phyloP scores from a whole-genome alignment of 2,113 vertebrate genomes.

The Narcine bancroftii region DNA sequence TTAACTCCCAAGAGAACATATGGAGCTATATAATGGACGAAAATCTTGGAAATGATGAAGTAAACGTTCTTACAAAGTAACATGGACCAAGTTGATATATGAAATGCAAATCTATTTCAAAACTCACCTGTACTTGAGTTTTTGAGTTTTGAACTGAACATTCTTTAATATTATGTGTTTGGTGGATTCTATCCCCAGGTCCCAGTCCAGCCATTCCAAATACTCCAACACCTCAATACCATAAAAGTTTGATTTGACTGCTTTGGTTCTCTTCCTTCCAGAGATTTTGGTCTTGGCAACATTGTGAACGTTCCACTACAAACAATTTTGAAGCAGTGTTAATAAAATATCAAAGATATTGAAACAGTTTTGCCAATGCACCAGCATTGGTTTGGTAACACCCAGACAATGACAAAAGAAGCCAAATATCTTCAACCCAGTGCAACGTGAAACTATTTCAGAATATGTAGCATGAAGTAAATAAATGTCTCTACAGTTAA shows the following conservation, averaged over 20 bases:
- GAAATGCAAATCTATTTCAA: background rate
- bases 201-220: constrained; percentile 77
- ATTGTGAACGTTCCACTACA: constrained; percentile 10
- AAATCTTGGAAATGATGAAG: background rate
- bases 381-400: too few species aligned
- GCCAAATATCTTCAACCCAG: too few species aligned
- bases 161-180: constrained; percentile 75
- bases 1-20: background rate
- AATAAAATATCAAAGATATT: background rate
- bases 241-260: constrained; percentile 56
- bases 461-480: too few species aligned
- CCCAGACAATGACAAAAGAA: background rate
- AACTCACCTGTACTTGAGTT: constrained; percentile 69
- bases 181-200: constrained; percentile 63
- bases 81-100: too few species aligned
- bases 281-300: background rate
- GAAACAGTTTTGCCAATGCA: background rate
- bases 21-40: background rate
- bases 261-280: constrained; percentile 42
- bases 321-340: background rate
- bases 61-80: background rate
- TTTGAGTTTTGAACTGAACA: constrained; percentile 65
- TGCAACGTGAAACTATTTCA: background rate
- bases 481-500: too few species aligned
- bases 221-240: constrained; percentile 69